Evolutionary conservation across 2,797 vertebrate genomes (phyloP).

Genomic region (Tamandua tetradactyla): DNA sequence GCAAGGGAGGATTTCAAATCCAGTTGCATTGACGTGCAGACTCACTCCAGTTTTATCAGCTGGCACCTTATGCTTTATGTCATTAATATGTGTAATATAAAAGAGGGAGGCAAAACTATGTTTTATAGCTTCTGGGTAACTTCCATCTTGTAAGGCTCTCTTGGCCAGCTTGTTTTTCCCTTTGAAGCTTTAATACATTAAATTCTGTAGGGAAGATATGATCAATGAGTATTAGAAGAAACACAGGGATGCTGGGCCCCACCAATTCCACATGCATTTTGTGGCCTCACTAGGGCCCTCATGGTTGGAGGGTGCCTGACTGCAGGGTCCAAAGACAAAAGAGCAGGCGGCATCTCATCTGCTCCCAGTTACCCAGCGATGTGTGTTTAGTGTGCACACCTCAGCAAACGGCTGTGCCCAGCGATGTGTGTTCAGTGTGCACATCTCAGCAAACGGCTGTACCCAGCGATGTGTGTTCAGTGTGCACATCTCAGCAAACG

Average conservation of each 20-base stretch:
- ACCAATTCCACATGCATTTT: fast-evolving
- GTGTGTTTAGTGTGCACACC: no score
- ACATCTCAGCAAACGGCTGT: no score
- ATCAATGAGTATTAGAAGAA: neutral
- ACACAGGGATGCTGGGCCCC: fast-evolving
- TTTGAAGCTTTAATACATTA: neutral
- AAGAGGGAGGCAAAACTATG: neutral
- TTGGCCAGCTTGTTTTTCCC: neutral
- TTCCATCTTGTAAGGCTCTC: neutral
- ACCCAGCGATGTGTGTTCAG: no score
- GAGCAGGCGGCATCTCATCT: neutral
- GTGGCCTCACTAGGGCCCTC: neutral
- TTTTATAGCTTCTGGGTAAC: neutral
- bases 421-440: no score
- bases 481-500: no score
- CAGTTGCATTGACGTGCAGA: fast-evolving
- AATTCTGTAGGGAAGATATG: neutral
- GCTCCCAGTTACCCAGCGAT: neutral
- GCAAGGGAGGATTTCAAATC: neutral
- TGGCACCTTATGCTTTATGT: neutral
- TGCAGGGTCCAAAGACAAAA: neutral
- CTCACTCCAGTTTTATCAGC: neutral
- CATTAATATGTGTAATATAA: neutral
- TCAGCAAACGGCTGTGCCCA: neutral
- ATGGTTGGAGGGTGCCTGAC: neutral